phyloP scores from a whole-genome alignment of 2,888 invertebrate genomes.

The Scrobipalpa atriplicella region DNA sequence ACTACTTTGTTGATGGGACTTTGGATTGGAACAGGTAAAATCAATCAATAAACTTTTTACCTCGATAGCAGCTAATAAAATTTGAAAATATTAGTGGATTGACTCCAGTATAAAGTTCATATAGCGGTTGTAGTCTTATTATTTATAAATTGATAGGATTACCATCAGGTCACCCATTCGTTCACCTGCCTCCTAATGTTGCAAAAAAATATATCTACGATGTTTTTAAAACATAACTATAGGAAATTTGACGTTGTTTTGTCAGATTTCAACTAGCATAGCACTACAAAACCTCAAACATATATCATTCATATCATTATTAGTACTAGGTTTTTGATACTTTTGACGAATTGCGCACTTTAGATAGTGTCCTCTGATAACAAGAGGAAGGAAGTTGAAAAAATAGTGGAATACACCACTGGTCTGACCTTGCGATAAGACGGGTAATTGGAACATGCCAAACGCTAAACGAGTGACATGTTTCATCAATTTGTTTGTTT shows the following conservation, averaged over 20 bases:
- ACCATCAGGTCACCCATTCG: no score
- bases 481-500: neutral
- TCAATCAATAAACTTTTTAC: neutral
- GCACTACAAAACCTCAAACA: no score
- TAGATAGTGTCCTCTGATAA: conserved; percentile 17
- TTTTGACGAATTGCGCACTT: conserved; percentile 1
- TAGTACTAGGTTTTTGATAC: neutral
- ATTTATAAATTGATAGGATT: no score
- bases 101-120: neutral
- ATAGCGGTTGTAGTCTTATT: neutral
- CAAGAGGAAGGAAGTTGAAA: conserved; percentile 29
- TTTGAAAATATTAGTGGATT: neutral
- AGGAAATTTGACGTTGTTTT: no score
- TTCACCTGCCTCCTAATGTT: no score
- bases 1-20: conserved; percentile 3
- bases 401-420: conserved; percentile 24
- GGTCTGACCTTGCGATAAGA: conserved; percentile 20
- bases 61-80: neutral
- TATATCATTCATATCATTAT: neutral
- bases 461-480: neutral
- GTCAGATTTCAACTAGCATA: no score
- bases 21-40: neutral
- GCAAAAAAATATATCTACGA: no score
- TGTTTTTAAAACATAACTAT: no score
- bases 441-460: conserved; percentile 13